Conservation (phyloP, 2,797 vertebrate species). For the Hydrocynus forskahlii region DNA sequence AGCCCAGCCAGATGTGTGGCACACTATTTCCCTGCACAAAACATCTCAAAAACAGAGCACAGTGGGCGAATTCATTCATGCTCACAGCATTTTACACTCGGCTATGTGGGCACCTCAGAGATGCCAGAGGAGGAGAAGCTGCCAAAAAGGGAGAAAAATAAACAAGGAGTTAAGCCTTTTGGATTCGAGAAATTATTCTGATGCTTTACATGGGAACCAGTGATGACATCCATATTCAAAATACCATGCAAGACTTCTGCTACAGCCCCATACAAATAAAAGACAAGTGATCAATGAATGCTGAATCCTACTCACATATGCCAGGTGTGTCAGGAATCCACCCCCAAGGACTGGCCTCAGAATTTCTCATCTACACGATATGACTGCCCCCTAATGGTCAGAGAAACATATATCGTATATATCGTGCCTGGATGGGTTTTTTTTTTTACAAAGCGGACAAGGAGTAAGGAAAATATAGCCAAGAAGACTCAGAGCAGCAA, state of each 20-base stretch:
- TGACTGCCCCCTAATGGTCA: slow-evolving; percentile 73
- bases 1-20: slow-evolving; percentile 1
- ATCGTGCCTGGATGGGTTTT: no score
- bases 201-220: background rate
- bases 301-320: background rate
- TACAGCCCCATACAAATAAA: background rate
- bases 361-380: slow-evolving; percentile 49
- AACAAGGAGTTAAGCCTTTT: background rate
- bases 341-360: background rate
- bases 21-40: slow-evolving; percentile 27
- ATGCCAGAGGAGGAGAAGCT: background rate
- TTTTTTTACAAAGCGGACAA: no score
- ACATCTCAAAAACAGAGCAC: slow-evolving; percentile 13
- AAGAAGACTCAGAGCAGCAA: no score
- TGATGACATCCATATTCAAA: background rate
- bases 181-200: background rate
- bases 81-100: background rate
- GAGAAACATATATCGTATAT: background rate
- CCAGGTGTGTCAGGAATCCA: background rate
- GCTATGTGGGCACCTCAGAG: background rate
- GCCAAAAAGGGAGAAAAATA: background rate
- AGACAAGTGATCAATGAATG: background rate
- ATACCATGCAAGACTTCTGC: background rate
- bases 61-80: slow-evolving; percentile 40
- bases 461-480: no score